Evolutionary conservation across 2,888 invertebrate genomes (phyloP), one percentile per base, ranked within the genome.

Genomic region (Eupithecia pulchellata): DNA sequence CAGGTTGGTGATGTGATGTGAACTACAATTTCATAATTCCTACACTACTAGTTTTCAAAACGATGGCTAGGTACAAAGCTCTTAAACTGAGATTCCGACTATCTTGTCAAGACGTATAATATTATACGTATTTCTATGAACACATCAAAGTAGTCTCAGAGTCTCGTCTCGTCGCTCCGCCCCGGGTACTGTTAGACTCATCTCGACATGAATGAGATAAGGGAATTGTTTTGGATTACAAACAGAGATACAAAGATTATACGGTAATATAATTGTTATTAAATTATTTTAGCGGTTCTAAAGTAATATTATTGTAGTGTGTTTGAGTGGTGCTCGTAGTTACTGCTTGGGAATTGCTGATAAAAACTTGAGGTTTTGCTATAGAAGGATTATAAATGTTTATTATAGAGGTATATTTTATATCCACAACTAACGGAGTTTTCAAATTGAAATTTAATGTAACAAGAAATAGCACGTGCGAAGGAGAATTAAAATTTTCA

Each of bases 221-320:
- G 60, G 60, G 60, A 60, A 60, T 60, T n/a, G 30, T 60, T 32
- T 60, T 9, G 32, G 32, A 30, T 32, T 60, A 29, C 30, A 60
- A 32, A 60, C 60, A 60, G 30, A 60, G 29, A 29, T 57, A 57
- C 57, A 57, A 57, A n/a, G 29, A 32, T 60, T n/a, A n/a, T 32
- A 29, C n/a, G 32, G 30, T 32, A 17, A 20, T 30, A 11, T 29
- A 58, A 30, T 13, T 32, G 32, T 60, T 52, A 52, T 52, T 25
- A 52, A 25, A 52, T 52, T 25, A 52, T 52, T 52, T 11, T 1
- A 25, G 25, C 13, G 52, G 52, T 20, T 52, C 25, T 25, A 25
- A 25, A 13, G 25, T 25, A 47, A 20, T 47, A 25, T 52, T 25
- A 52, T 52, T 52, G 52, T 52, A 25, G 20, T 52, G 2, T 25